Evolutionary conservation across 1,140 invertebrate species (phyloP).

Genomic region (Orussus abietinus): DNA sequence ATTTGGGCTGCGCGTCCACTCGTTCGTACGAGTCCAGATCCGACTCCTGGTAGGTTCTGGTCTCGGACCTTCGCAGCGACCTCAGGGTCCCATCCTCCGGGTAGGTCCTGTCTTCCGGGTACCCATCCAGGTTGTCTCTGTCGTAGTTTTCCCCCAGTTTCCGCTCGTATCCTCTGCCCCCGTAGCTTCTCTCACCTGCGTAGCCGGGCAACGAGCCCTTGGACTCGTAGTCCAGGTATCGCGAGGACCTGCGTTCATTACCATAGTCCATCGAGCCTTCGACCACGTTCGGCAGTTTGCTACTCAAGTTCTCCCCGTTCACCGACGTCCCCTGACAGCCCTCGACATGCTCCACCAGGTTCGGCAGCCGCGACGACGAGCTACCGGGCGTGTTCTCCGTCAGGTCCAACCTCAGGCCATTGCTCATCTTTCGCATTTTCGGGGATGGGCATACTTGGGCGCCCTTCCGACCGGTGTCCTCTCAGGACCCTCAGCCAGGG

Average conservation of each 20-base stretch:
- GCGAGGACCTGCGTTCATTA: slow-evolving; percentile 54
- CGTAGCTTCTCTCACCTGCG: slow-evolving; percentile 21
- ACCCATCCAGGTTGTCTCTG: slow-evolving; percentile 38
- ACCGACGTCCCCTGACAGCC: slow-evolving; percentile 28
- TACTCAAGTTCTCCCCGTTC: slow-evolving; percentile 49
- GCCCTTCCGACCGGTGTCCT: background rate
- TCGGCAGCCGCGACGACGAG: slow-evolving; percentile 44
- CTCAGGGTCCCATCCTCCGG: slow-evolving; percentile 39
- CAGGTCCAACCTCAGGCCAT: slow-evolving; percentile 49
- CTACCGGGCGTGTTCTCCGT: slow-evolving; percentile 52
- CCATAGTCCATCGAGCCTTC: slow-evolving; percentile 62
- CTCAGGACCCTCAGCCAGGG: no score
- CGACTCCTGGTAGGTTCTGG: slow-evolving; percentile 45
- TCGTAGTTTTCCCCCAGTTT: slow-evolving; percentile 29
- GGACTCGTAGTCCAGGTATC: slow-evolving; percentile 45
- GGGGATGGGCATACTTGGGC: slow-evolving; percentile 35
- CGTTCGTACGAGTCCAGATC: slow-evolving; percentile 47
- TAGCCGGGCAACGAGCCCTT: slow-evolving; percentile 29
- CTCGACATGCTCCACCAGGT: slow-evolving; percentile 50
- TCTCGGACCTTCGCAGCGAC: slow-evolving; percentile 20
- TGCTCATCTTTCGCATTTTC: slow-evolving; percentile 50
- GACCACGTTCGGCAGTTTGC: slow-evolving; percentile 51
- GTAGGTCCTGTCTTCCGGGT: slow-evolving; percentile 46
- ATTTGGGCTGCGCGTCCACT: slow-evolving; percentile 29
- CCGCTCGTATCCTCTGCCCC: slow-evolving; percentile 34